These are phyloP conservation scores for Drosophila rubida DNA, from an alignment of 2,888 invertebrate genomes.

Conservation along the genomic window DNA sequence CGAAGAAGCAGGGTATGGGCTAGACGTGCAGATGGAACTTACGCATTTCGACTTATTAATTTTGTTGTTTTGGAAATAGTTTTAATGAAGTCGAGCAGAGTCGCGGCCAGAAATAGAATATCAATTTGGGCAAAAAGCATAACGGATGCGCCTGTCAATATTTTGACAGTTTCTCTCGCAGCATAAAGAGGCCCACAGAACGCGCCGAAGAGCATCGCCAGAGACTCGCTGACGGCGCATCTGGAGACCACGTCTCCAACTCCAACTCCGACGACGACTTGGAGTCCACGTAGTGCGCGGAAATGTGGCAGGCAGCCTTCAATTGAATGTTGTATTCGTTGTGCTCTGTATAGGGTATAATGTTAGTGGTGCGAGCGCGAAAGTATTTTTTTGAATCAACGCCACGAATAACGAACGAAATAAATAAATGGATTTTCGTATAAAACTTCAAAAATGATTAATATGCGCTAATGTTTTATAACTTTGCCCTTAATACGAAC, in stretches of 20 bases:
- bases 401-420: slow-evolving; percentile 21
- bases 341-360: not conserved
- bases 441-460: slow-evolving; percentile 71
- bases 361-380: slow-evolving; percentile 14
- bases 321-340: slow-evolving; percentile 56
- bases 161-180: slow-evolving; percentile 72
- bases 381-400: slow-evolving; percentile 42
- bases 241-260: slow-evolving; percentile 18
- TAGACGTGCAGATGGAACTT: not conserved
- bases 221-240: slow-evolving; percentile 61
- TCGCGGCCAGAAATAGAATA: slow-evolving; percentile 69
- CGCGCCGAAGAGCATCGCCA: slow-evolving; percentile 13
- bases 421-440: slow-evolving; percentile 71
- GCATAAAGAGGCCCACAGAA: slow-evolving; percentile 36
- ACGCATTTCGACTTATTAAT: slow-evolving; percentile 6
- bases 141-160: slow-evolving; percentile 80
- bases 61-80: slow-evolving; percentile 41
- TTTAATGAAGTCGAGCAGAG: slow-evolving; percentile 69
- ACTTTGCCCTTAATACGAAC: slow-evolving; percentile 74
- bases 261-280: too few relatives aligned
- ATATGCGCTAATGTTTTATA: slow-evolving; percentile 78
- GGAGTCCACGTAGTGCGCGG: slow-evolving; percentile 2
- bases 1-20: not conserved
- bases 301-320: slow-evolving; percentile 67
- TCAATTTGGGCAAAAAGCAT: slow-evolving; percentile 77